A percentile compares a stretch with the other conserved stretches of the same genome.
These are phyloP conservation scores for Hyalella azteca DNA, from an alignment of 2,888 invertebrate species.

Conservation along the genomic window DNA sequence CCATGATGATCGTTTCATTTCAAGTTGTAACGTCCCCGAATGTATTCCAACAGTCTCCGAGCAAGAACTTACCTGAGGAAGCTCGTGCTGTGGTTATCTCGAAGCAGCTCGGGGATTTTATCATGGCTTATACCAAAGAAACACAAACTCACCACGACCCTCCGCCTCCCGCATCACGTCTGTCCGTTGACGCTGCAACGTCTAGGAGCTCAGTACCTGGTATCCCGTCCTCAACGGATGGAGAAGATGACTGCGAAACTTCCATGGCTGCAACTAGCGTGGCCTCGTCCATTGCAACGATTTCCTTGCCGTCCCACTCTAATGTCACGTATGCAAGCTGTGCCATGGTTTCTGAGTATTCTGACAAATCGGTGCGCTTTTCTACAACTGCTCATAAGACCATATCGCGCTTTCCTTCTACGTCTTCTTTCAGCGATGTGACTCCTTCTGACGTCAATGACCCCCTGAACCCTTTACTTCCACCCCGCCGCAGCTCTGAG, in stretches of 20 bases:
- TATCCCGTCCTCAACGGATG: background rate
- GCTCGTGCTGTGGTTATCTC: conserved; percentile 83
- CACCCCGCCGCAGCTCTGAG: conserved; percentile 11
- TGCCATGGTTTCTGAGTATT: background rate
- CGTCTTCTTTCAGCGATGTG: conserved; percentile 16
- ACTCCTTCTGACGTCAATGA: conserved; percentile 28
- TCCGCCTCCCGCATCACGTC: conserved; percentile 47
- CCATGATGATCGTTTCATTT: conserved; percentile 43
- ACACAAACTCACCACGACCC: conserved; percentile 68
- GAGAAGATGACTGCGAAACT: background rate
- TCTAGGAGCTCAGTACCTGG: background rate
- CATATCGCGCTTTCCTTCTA: background rate
- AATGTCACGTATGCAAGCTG: background rate
- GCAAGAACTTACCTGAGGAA: conserved; percentile 76
- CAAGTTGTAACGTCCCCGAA: background rate
- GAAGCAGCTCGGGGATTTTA: conserved; percentile 82
- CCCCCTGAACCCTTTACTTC: conserved; percentile 7
- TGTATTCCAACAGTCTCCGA: conserved; percentile 68
- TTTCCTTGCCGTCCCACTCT: background rate
- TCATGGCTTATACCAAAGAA: conserved; percentile 81
- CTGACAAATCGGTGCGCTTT: conserved; percentile 24
- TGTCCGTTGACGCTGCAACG: background rate
- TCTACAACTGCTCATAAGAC: background rate
- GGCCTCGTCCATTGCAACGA: background rate
- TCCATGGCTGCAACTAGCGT: background rate